Base-by-base conservation (phyloP, 2,888 invertebrate genomes). In the Timema podura region DNA sequence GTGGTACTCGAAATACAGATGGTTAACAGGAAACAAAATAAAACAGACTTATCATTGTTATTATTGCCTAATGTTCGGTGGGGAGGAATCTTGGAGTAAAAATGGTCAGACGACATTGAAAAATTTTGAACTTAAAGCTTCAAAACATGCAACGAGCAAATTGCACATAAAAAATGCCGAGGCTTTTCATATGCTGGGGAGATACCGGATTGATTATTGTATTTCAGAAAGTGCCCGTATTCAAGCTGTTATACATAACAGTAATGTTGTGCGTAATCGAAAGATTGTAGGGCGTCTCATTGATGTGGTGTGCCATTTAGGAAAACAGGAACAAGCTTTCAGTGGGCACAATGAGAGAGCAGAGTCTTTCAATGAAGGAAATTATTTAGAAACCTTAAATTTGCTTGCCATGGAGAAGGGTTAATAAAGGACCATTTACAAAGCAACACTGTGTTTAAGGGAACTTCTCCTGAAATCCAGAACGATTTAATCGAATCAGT, bases 41-140 rank as follows among this genome's bases (percentile, higher is more conserved):
- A 6, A n/a, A 44, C 16, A 59, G 15, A 59, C 15, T 10, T 13
- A 11, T 16, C 15, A 15, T 59, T 59, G 59, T 0, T 59, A 59
- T 44, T 59, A 59, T n/a, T 59, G 15, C 2, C 5, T 59, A 7
- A 59, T 59, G 13, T 59, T 59, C 15, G 59, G 15, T 5, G 15
- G 59, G 11, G 59, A 59, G 44, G 59, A 59, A 5, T 11, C 59
- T 11, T 59, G 59, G 59, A 59, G 16, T 59, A 16, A 6, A 11
- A 59, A 1, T 8, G 59, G 59, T n/a, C 16, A 44, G 10, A 11
- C 59, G 5, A 16, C 6, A n/a, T 11, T 16, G 0, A 59, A 59
- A 15, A 59, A 59, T 15, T 59, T 59, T 59, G 59, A 59, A n/a
- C 6, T 6, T 59, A 59, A 59, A 59, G 59, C 15, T 59, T 13